Conservation (phyloP, 2,797 vertebrate genomes). For the Huso huso region DNA sequence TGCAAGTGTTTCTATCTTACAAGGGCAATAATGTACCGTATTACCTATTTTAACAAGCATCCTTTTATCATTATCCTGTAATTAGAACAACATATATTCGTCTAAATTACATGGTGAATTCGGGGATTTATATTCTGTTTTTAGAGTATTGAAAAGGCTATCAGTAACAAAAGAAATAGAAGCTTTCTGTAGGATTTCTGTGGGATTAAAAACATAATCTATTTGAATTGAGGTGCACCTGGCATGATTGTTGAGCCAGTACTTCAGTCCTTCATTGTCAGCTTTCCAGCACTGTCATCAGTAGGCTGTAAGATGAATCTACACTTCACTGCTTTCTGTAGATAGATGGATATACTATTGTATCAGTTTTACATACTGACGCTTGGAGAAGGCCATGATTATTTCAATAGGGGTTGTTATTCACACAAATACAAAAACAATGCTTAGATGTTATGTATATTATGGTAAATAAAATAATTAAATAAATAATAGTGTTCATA, state of each 20-base stretch:
- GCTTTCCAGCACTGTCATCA: conserved; percentile 3
- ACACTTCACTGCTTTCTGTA: not conserved
- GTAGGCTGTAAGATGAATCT: not conserved
- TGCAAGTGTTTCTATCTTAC: too few relatives aligned
- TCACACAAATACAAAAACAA: too few relatives aligned
- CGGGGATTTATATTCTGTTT: not conserved
- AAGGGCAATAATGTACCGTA: too few relatives aligned
- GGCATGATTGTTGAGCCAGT: not conserved
- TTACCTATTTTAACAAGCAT: too few relatives aligned
- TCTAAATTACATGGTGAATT: too few relatives aligned
- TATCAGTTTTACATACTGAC: not conserved
- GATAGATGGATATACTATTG: not conserved
- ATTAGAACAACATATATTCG: too few relatives aligned
- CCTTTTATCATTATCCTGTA: too few relatives aligned
- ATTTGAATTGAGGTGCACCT: conserved; percentile 7
- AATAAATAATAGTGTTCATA: too few relatives aligned
- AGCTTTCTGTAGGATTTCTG: not conserved
- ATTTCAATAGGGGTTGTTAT: too few relatives aligned
- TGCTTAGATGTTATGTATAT: too few relatives aligned
- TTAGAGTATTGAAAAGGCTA: not conserved
- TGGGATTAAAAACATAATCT: conserved; percentile 6
- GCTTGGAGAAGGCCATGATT: too few relatives aligned
- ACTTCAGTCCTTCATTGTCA: conserved; percentile 1
- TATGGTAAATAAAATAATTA: too few relatives aligned
- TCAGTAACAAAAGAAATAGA: not conserved